Percentiles rank a stretch among this genome's conserved stretches.
These are phyloP conservation scores for Podarcis siculus DNA, from an alignment of 2,797 vertebrate genomes.

Conservation along the genomic window DNA sequence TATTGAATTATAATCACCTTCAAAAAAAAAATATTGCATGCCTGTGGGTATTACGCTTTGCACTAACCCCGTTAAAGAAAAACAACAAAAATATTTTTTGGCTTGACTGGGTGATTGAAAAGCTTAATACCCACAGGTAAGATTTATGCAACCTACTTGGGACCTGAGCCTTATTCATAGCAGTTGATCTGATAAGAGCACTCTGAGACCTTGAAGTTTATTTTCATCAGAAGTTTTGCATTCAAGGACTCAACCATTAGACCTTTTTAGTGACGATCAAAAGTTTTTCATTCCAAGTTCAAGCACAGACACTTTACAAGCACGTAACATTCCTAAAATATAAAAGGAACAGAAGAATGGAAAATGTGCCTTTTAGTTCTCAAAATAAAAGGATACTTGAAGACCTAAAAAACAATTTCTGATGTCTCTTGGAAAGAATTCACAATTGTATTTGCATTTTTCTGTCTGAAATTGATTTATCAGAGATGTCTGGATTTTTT, in stretches of 20 bases:
- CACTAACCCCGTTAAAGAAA: constrained; percentile 67
- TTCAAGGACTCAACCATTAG: constrained; percentile 71
- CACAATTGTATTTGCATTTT: constrained; percentile 57
- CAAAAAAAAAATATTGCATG: constrained; percentile 68
- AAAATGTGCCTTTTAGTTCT: constrained; percentile 3
- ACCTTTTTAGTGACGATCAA: constrained; percentile 74
- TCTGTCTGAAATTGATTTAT: constrained; percentile 62
- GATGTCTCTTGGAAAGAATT: constrained; percentile 55
- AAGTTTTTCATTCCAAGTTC: constrained; percentile 65
- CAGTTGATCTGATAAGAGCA: constrained; percentile 73
- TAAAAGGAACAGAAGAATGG: neutral
- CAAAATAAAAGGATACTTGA: constrained; percentile 66
- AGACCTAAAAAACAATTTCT: constrained; percentile 57
- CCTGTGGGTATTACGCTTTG: constrained; percentile 76
- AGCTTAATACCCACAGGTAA: constrained; percentile 36
- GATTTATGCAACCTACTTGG: constrained; percentile 77
- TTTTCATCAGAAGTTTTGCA: constrained; percentile 75
- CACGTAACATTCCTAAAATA: constrained; percentile 41
- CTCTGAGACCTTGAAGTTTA: constrained; percentile 78
- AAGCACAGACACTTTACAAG: constrained; percentile 61
- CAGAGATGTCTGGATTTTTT: constrained; percentile 51
- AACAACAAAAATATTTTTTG: neutral
- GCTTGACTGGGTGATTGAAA: neutral
- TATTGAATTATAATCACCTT: constrained; percentile 76
- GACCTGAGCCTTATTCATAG: constrained; percentile 70